Evolutionary conservation across 2,888 invertebrate genomes (phyloP), one percentile per base, ranked within the genome.

Genomic region (Silvanus unidentatus): DNA sequence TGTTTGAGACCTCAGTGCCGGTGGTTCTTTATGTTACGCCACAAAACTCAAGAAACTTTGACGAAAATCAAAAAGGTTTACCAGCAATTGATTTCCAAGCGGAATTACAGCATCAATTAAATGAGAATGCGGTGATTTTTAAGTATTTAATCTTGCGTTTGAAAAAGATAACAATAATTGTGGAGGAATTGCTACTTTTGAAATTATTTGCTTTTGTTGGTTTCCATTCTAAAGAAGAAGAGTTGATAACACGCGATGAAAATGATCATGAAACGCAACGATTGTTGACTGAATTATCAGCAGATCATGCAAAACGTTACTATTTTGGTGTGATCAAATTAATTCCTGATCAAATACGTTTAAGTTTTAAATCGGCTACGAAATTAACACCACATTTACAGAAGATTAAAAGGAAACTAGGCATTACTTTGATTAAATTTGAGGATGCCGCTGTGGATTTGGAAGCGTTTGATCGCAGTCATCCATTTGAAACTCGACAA

Each of bases 361-460:
- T 98, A 47, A 93, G 93, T 64, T 92, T 97, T 67, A 79, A 87
- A 52, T 98, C 97, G 15, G 83, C 91, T 0, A 82, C 82, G 54
- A 92, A 93, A 71, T 74, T 99, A 46, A 79, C 86, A 1, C 70
- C 78, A 0, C 84, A 88, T 60, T 77, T 98, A 50, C 78, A 81
- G 49, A 77, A 77, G 50, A 82, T 96, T 43, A 97, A 97, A 75
- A 81, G 87, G 48, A 83, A 86, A 50, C 76, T 94, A 42, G 91
- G 92, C 1, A 75, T 97, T 35, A 92, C 90, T 35, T 76, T 99
- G 45, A 88, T 98, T 57, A 88, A 89, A 66, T 99, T 99, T 73
- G 98, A 98, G 74, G 95, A 98, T 71, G 98, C 97, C 10, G 81
- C 87, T 34, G 91, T 99, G 10, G 90, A 94, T 64, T 75, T 99